Evolutionary conservation across 2,113 vertebrate species (phyloP).

Genomic region (Propithecus coquereli): DNA sequence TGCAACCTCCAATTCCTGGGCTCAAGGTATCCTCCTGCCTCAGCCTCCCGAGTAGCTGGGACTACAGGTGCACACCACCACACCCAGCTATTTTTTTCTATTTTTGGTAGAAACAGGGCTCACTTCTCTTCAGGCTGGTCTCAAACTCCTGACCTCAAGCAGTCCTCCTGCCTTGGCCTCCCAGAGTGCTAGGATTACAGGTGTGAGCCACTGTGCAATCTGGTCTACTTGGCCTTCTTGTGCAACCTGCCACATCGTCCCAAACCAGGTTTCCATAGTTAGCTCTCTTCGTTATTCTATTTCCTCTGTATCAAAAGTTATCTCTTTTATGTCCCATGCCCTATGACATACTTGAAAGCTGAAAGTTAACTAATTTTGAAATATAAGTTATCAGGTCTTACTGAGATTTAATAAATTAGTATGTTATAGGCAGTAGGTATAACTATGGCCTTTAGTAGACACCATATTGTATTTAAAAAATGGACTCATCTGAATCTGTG

Average conservation of each 20-base stretch:
- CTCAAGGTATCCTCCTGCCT: too few species aligned
- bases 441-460: not conserved
- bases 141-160: too few species aligned
- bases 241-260: not conserved
- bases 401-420: not conserved
- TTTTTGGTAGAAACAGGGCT: too few species aligned
- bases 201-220: too few species aligned
- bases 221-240: not conserved
- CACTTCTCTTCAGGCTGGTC: too few species aligned
- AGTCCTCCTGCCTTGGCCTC: too few species aligned
- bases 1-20: too few species aligned
- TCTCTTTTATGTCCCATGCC: not conserved
- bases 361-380: not conserved
- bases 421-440: not conserved
- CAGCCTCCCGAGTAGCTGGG: too few species aligned
- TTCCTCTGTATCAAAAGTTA: not conserved
- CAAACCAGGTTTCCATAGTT: not conserved
- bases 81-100: too few species aligned
- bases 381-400: not conserved
- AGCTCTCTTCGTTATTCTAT: not conserved
- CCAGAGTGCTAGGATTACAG: too few species aligned
- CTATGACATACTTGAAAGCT: not conserved
- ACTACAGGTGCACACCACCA: too few species aligned
- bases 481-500: not conserved
- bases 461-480: not conserved